phyloP scores from a whole-genome alignment of 2,113 vertebrate genomes.

The Elaphurus davidianus region DNA sequence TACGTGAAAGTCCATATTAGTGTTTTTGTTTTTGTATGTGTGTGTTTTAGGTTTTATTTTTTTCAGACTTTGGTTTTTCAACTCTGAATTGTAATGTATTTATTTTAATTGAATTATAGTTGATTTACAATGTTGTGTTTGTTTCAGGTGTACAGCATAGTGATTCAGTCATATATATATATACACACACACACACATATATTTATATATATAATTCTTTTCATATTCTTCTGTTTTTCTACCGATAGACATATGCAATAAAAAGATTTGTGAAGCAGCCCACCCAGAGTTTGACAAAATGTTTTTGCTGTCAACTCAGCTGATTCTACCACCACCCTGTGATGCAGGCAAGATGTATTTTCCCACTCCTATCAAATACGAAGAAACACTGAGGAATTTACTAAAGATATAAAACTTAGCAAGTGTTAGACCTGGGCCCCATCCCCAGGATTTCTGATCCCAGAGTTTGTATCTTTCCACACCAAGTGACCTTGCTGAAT shows the following conservation, averaged over 20 bases:
- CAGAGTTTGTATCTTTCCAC: neutral
- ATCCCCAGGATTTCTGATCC: slow-evolving; percentile 13
- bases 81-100: neutral
- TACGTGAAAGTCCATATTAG: neutral
- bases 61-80: neutral
- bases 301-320: neutral
- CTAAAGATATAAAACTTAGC: slow-evolving; percentile 28
- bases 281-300: slow-evolving; percentile 17
- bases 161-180: neutral
- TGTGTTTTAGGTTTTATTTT: neutral
- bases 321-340: neutral
- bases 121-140: neutral
- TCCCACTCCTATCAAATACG: neutral
- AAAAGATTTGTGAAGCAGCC: neutral
- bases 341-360: slow-evolving; percentile 24
- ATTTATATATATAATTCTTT: neutral
- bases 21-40: neutral
- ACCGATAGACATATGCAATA: neutral
- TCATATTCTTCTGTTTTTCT: neutral
- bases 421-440: slow-evolving; percentile 7
- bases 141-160: neutral
- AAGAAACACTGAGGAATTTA: slow-evolving; percentile 53
- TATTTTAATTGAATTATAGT: neutral
- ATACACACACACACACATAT: neutral
- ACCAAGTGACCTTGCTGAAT: slow-evolving; percentile 40